phyloP scores from a whole-genome alignment of 2,888 invertebrate genomes.

The Athalia rosae region DNA sequence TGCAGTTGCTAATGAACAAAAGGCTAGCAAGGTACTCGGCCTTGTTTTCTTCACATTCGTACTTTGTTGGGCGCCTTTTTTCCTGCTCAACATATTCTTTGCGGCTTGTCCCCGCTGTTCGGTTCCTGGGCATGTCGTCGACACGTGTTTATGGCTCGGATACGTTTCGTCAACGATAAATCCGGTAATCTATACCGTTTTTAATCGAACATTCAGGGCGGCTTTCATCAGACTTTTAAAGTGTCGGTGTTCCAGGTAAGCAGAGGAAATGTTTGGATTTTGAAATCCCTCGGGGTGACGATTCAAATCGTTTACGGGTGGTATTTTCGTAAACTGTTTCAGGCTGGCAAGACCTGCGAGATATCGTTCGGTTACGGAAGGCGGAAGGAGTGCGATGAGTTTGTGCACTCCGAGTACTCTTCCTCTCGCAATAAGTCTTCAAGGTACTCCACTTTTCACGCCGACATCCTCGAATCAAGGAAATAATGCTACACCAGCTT shows the following conservation, averaged over 20 bases:
- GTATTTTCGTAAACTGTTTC: slow-evolving; percentile 58
- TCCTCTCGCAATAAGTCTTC: slow-evolving; percentile 85
- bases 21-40: slow-evolving; percentile 94
- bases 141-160: slow-evolving; percentile 92
- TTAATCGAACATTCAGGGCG: slow-evolving; percentile 91
- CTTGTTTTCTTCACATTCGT: slow-evolving; percentile 95
- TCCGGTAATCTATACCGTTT: slow-evolving; percentile 95
- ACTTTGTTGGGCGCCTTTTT: slow-evolving; percentile 95
- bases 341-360: slow-evolving; percentile 84
- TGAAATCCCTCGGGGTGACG: neutral
- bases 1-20: slow-evolving; percentile 93
- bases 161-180: slow-evolving; percentile 95
- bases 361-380: slow-evolving; percentile 82
- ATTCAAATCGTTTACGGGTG: neutral
- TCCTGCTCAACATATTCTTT: slow-evolving; percentile 89
- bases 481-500: slow-evolving; percentile 58
- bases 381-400: slow-evolving; percentile 81
- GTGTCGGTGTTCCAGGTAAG: slow-evolving; percentile 85
- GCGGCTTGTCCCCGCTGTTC: slow-evolving; percentile 88
- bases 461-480: slow-evolving; percentile 58
- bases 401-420: slow-evolving; percentile 84
- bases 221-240: slow-evolving; percentile 86
- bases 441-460: slow-evolving; percentile 77
- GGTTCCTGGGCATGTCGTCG: slow-evolving; percentile 85
- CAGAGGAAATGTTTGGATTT: slow-evolving; percentile 8